Base-by-base conservation (phyloP, 1,140 invertebrate species). In the Anastrepha ludens region DNA sequence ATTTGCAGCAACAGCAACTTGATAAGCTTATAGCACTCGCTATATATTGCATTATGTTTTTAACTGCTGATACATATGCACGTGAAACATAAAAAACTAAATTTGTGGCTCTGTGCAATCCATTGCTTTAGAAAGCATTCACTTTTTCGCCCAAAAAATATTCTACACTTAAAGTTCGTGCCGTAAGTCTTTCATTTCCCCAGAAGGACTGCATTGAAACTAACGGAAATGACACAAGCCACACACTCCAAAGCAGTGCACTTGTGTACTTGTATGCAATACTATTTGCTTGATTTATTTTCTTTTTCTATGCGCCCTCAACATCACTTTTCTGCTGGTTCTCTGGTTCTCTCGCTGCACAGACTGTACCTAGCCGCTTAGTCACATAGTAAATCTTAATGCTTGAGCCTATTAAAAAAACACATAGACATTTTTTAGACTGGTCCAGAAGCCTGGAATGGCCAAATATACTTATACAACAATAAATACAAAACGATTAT, bases 281-380 rank as follows among this genome's bases (percentile, higher is more conserved):
- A 29, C 29, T 20, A 5, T 55, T 20, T 20, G 47, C n/a, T 81
- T 20, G 74, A 81, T 81, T 81, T 81, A 81, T 55, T 81, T 55
- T 17, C 44, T 55, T 29, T 81, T 58, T 41, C 17, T 81, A 47
- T n/a, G 47, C 8, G 47, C 74, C 74, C 74, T 20, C 74, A 81
- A 81, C 47, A n/a, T 81, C 6, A 62, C 41, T 41, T 5, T 39
- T 47, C 15, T 39, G 67, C 13, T 41, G 11, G 39, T 3, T 8
- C 55, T 58, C 55, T 7, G 13, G 55, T 11, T 44, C 41, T 74
- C 39, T 17, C 15, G 41, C 67, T 3, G 39, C 67, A 20, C 44
- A 81, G 20, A 81, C 74, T 58, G 74, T 81, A 81, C 74, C 17
- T 55, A 81, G 47, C 4, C 44, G 44, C n/a, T 55, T 20, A 55